Conservation (phyloP, 1,140 invertebrate species). For the Mactra quadrangularis region DNA sequence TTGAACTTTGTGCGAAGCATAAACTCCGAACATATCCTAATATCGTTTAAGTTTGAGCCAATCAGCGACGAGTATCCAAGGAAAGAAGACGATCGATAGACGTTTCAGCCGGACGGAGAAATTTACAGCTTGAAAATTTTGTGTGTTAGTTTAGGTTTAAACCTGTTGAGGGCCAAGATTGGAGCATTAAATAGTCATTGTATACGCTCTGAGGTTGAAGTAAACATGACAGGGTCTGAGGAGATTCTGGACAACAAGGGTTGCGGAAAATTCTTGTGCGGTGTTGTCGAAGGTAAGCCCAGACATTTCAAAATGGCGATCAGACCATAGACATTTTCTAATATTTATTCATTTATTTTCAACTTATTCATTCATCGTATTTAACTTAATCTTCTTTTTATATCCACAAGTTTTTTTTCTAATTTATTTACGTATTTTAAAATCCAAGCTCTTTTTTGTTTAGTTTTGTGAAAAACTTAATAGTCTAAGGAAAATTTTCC, state of each 20-base stretch:
- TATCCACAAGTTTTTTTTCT: too few relatives aligned
- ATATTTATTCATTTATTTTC: too few relatives aligned
- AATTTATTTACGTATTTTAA: too few relatives aligned
- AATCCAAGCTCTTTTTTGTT: too few relatives aligned
- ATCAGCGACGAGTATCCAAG: not conserved
- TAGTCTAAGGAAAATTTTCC: too few relatives aligned
- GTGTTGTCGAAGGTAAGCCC: slow-evolving; percentile 74
- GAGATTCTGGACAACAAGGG: slow-evolving; percentile 55
- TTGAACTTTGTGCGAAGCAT: too few relatives aligned
- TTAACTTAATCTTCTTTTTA: too few relatives aligned
- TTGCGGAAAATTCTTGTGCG: slow-evolving; percentile 67
- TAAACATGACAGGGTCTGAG: slow-evolving; percentile 39
- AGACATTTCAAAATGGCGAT: slow-evolving; percentile 44
- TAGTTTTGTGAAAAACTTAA: too few relatives aligned
- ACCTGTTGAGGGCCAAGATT: not conserved
- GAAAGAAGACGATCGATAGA: slow-evolving; percentile 26
- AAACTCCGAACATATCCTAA: not conserved
- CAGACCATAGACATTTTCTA: not conserved
- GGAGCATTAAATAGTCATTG: slow-evolving; percentile 37
- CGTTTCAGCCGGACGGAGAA: not conserved
- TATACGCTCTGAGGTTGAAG: not conserved
- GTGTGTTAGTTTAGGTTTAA: not conserved
- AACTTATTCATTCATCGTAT: too few relatives aligned
- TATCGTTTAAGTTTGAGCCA: not conserved
- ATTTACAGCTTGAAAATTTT: not conserved